phyloP scores from a whole-genome alignment of 2,113 vertebrate genomes.

The Aspidoscelis tigris region DNA sequence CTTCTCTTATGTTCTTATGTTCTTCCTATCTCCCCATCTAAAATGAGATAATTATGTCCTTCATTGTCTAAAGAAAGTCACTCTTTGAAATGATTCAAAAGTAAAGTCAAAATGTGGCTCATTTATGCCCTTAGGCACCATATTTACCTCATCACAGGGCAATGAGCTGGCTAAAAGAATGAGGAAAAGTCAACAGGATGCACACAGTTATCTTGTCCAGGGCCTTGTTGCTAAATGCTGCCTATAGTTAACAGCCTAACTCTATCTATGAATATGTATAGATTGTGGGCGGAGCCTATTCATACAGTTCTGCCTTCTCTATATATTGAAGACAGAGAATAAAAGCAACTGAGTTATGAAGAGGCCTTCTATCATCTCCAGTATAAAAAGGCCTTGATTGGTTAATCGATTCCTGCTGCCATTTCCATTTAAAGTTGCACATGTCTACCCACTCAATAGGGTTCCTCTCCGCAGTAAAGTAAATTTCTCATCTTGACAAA shows the following conservation, averaged over 20 bases:
- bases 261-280: background rate
- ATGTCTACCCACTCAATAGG: conserved; percentile 66
- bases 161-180: background rate
- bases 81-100: too few species aligned
- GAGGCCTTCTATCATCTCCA: conserved; percentile 26
- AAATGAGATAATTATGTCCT: too few species aligned
- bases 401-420: conserved; percentile 64
- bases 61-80: too few species aligned
- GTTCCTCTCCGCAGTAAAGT: conserved; percentile 54
- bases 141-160: background rate
- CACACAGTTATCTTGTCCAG: background rate
- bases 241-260: background rate
- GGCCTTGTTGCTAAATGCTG: background rate
- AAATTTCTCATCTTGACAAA: conserved; percentile 66
- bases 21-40: too few species aligned
- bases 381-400: conserved; percentile 58
- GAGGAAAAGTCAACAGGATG: background rate
- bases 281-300: background rate
- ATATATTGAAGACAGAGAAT: background rate
- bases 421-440: conserved; percentile 65
- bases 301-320: background rate
- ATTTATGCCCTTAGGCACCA: background rate
- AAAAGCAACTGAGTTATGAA: background rate
- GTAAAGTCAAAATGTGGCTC: too few species aligned
- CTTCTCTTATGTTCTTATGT: too few species aligned